Evolutionary conservation across 2,797 vertebrate species (phyloP).

Genomic region (Thripadectes ignobilis): DNA sequence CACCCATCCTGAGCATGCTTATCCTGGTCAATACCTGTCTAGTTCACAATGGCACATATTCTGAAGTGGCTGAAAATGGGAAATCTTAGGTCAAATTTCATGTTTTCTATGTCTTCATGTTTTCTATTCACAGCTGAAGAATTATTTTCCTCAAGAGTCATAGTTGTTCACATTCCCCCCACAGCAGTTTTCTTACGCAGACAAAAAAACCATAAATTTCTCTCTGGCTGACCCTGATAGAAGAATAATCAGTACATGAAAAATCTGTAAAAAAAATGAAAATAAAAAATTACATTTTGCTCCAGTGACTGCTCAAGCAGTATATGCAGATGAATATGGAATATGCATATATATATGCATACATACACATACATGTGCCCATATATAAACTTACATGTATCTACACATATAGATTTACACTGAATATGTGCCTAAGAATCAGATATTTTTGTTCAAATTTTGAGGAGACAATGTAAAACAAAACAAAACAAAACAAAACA

Average conservation of each 20-base stretch:
- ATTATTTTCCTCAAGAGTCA: background rate
- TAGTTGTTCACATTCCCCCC: background rate
- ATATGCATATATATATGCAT: background rate
- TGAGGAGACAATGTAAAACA: background rate
- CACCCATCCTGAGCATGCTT: background rate
- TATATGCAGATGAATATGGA: fast-evolving
- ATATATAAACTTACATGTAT: background rate
- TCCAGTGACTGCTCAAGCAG: background rate
- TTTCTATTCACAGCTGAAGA: background rate
- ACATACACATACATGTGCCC: background rate
- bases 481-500: background rate
- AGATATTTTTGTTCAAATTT: background rate
- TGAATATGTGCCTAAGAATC: background rate
- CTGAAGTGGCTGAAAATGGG: background rate
- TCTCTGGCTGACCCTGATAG: background rate
- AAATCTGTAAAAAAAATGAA: background rate
- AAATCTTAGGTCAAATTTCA: background rate
- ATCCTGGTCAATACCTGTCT: background rate
- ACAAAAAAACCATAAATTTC: background rate
- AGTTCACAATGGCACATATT: background rate
- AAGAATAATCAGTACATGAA: background rate
- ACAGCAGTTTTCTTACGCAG: background rate
- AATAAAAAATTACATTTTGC: background rate
- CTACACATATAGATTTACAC: background rate
- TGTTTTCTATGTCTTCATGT: background rate